Base-by-base conservation (phyloP, 2,797 vertebrate species). In the Coregonus ussuriensis region DNA sequence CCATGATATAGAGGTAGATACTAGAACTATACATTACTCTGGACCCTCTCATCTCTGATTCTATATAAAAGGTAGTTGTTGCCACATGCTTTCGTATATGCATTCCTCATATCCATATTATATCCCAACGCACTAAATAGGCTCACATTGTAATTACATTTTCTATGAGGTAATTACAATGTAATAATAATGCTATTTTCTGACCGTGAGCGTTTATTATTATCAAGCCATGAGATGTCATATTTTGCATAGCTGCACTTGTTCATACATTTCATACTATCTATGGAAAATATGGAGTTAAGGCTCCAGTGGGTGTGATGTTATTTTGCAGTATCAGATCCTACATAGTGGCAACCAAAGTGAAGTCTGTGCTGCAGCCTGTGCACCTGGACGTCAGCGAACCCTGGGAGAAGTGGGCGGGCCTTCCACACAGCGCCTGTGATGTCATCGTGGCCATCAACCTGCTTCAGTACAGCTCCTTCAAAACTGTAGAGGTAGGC, bases 321-420 rank as follows among this genome's bases (percentile, higher is more conserved):
- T 4, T 13, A 25, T n/a, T 59, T 83, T 82, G 11, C 89, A 95
- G 94, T 80, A 93, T 94, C 78, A 92, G 88, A 68, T 90, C 92
- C 5, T 95, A 94, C 76, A 92, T 93, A 75, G 79, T 66, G 59
- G 93, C 93, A 16, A 93, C 91, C 56, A 85, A 92, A 11, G 85
- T 74, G 29, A 91, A 89, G 83, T 92, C 85, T 1, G 91, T 94
- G 76, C 89, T 89, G 81, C 88, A 89, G 51, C 94, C 93, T 0
- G 82, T 94, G 63, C 86, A 90, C 79, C 82, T 95, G 76, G 93
- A 95, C 56, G 92, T 90, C 51, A 86, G 89, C 0, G 88, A 94
- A 33, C 86, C 90, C 0, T 94, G 91, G 91, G 89, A 93, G 73
- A 91, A 93, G 75, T 95, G 94, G 94, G 89, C 90, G 5, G 93